Percentiles rank a stretch among this genome's conserved stretches.
phyloP scores from a whole-genome alignment of 1,140 invertebrate species.

The Pissodes strobi region DNA sequence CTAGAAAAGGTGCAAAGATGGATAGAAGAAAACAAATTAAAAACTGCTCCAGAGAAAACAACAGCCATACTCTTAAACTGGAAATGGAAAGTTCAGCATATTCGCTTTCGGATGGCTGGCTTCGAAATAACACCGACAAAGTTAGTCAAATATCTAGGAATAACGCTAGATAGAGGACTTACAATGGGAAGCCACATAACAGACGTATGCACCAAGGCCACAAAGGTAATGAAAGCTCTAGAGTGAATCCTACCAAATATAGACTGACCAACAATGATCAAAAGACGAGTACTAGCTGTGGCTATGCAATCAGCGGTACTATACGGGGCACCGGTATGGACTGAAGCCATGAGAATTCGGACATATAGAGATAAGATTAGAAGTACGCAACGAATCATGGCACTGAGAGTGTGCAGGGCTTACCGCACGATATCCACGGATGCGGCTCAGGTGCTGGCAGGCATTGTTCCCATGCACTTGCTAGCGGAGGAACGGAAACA shows the following conservation, averaged over 20 bases:
- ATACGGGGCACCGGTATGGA: constrained; percentile 21
- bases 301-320: constrained; percentile 9
- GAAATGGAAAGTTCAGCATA: neutral
- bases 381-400: neutral
- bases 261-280: neutral
- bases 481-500: neutral
- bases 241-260: neutral
- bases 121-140: neutral
- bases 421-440: too few relatives aligned
- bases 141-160: too few relatives aligned
- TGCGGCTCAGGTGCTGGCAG: neutral
- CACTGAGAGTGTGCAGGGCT: neutral
- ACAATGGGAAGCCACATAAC: too few relatives aligned
- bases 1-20: neutral
- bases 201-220: neutral
- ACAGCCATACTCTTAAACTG: neutral
- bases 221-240: neutral
- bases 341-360: neutral
- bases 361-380: neutral
- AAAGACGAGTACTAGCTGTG: constrained; percentile 9
- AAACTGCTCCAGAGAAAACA: neutral
- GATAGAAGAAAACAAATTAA: neutral
- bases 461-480: neutral
- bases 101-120: neutral
- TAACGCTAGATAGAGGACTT: too few relatives aligned